Evolutionary conservation across 2,888 invertebrate species (phyloP), one percentile per base, ranked within the genome.

Genomic region (Tinea semifulvella): DNA sequence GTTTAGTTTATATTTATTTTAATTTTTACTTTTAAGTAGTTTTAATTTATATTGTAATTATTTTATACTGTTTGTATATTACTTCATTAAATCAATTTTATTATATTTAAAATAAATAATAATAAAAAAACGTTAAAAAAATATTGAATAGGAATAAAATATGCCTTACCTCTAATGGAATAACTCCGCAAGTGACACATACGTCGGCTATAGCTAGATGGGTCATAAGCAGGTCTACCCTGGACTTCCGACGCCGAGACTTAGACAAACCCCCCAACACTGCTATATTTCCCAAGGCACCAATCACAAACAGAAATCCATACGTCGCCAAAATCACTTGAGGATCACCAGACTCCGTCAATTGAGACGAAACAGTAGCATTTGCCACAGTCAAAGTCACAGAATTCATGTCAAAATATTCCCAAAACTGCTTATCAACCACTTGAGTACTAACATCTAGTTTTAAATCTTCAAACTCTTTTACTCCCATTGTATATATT

Each of bases 141-240:
- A 6, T 8, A 25, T 8, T 31, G n/a, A 2, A 39, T 22, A 3
- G 46, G n/a, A n/a, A n/a, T n/a, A n/a, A n/a, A n/a, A 8, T 22
- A 8, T 22, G 11, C 14, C 72, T 79, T 58, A 86, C 87, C 84
- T 89, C 89, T 7, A 88, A 60, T 0, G 91, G 91, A 50, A 92
- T 89, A 70, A 90, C 89, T 42, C 92, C 84, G 58, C 92, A 91
- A 0, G 92, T 90, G 18, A 93, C 92, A 42, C 91, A 85, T 4
- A 93, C 82, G 66, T 94, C 93, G 1, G 93, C 93, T 1, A 90
- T 73, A 0, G 91, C 87, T 43, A 93, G 71, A 60, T 93, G 90
- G 43, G 90, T 85, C 64, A 92, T 91, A 76, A 93, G 85, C 50
- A 92, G 61, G 47, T 90, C 90, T n/a, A 93, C 88, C 19, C 91